Evolutionary conservation across 2,888 invertebrate species (phyloP), one percentile per base, ranked within the genome.

Genomic region (Cybosia mesomella): DNA sequence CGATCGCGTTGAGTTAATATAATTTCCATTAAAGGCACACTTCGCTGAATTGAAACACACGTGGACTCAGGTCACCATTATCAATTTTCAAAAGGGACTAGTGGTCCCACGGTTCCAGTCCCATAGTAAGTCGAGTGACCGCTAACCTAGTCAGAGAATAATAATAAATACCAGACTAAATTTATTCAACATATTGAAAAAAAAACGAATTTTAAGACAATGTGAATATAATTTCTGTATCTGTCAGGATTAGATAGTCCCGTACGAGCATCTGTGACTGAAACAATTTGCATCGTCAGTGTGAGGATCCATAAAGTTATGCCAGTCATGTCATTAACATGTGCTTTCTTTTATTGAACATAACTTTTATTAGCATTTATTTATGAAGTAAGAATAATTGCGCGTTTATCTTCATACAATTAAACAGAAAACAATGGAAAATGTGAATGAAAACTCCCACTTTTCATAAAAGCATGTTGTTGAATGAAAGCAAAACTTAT

Each of bases 311-410:
- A 49, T 18, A 49, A 8, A 7, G 9, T 49, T 49, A 49, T 49
- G 49, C 49, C 9, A 49, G 9, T 49, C n/a, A 49, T 34, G 34
- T 34, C 8, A 34, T 34, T 34, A 34, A 34, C 34, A 34, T 49
- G 28, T 15, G 24, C 5, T 24, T 15, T 11, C 22, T 5, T 24
- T 18, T 15, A 28, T 28, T 55, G 55, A 55, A 22, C 54, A 24
- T 24, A 55, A 0, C 28, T 15, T 55, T 55, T 55, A 55, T 55
- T 55, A 28, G 15, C 55, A 32, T 32, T 58, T 32, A 64, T 74
- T 76, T 70, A 15, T 76, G 68, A 70, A 75, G 34, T 58, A 58
- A 55, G 13, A 55, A 24, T 55, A 24, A 24, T n/a, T 24, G 22
- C 5, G 24, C 18, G 34, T 58, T 58, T 58, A 21, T 11, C 21